Base-by-base conservation (phyloP, 1,140 invertebrate species). In the Chrysopa pallens region DNA sequence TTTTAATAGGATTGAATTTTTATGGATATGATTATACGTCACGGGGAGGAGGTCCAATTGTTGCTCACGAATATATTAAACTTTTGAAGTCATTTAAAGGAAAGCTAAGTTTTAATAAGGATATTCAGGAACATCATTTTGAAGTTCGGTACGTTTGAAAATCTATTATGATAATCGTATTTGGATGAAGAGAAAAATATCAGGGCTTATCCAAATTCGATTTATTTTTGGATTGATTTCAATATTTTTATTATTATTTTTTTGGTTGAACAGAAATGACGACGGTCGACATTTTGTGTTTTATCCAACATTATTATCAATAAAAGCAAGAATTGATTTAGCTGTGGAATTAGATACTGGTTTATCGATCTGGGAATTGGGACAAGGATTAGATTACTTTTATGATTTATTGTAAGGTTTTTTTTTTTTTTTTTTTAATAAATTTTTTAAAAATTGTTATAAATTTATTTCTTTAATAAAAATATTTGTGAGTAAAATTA, bases 341-440 rank as follows among this genome's bases (percentile, higher is more conserved):
- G 86, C 88, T 1, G 59, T 70, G 49, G 70, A 84, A 56, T 63
- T 90, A 14, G 80, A 82, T 6, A 80, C 77, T 42, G 90, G 91
- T 5, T 66, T 95, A 38, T 82, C 89, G 0, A 84, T 96, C 55
- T 96, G 92, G 92, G 92, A 96, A 63, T 62, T 95, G 12, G 91
- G 92, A 5, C 91, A 96, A 69, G 92, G 92, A 31, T 63, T 95
- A 6, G 78, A 92, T 64, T 95, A 90, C 61, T 96, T 96, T 62
- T 94, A 90, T 61, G 89, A 94, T 72, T 69, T 94, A 50, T 68
- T 95, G 48, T 92, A 71, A 77, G 47, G 40, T 36, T 39, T 14
- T 43, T 17, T 23, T 36, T 7, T 42, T 37, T 23, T 36, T 42
- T 42, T 15, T 35, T 42, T 14, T 13, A 12, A 9, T 42, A 35